Evolutionary conservation across 2,888 invertebrate genomes (phyloP).

Genomic region (Halocaridina rubra): DNA sequence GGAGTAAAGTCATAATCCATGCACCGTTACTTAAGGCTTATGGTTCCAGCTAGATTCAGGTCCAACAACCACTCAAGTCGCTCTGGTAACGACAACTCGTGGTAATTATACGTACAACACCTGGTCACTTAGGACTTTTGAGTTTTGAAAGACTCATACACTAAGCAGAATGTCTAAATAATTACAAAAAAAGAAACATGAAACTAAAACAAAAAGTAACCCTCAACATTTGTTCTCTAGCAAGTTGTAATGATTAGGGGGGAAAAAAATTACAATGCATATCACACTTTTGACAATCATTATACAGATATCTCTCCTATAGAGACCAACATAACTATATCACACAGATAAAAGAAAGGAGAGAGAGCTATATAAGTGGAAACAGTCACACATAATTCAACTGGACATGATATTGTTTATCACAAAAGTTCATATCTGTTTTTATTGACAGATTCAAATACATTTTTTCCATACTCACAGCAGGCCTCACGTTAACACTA

Average conservation of each 20-base stretch:
- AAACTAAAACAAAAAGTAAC: too few relatives aligned
- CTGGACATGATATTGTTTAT: too few relatives aligned
- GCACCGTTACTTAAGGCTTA: neutral
- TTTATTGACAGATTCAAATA: too few relatives aligned
- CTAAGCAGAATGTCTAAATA: conserved; percentile 2
- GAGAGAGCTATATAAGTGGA: too few relatives aligned
- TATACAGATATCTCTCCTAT: conserved; percentile 26
- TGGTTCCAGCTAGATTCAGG: conserved; percentile 21
- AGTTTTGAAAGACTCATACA: conserved; percentile 24
- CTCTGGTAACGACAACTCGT: conserved; percentile 30
- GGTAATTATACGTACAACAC: conserved; percentile 32
- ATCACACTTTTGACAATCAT: too few relatives aligned
- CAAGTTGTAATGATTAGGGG: neutral
- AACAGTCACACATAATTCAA: too few relatives aligned
- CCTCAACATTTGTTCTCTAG: conserved; percentile 4
- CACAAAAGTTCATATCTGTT: too few relatives aligned
- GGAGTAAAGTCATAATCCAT: neutral
- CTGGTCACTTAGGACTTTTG: conserved; percentile 40
- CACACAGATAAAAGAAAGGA: too few relatives aligned
- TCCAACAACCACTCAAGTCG: conserved; percentile 43
- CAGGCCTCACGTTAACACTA: too few relatives aligned
- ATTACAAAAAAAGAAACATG: conserved; percentile 14
- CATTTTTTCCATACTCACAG: too few relatives aligned
- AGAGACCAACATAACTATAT: too few relatives aligned
- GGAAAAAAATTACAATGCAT: neutral